These are phyloP conservation scores for Bostrychus sinensis DNA, from an alignment of 2,113 vertebrate species.

Conservation along the genomic window DNA sequence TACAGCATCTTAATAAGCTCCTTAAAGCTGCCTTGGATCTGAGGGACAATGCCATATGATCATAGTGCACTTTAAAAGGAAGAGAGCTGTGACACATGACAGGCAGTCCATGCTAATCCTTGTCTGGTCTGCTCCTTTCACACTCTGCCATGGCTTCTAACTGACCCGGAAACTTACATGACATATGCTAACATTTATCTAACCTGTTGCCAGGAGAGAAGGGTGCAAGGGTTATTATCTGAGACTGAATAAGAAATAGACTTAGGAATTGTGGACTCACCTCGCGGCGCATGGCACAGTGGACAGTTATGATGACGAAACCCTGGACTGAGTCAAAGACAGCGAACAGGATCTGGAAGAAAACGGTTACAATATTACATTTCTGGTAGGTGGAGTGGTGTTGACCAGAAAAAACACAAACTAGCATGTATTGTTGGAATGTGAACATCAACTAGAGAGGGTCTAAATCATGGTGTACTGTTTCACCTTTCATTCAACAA, in stretches of 20 bases:
- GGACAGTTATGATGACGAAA: slow-evolving; percentile 96
- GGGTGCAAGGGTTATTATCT: neutral
- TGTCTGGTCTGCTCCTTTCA: slow-evolving; percentile 43
- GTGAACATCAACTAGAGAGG: no score
- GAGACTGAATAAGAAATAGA: slow-evolving; percentile 5
- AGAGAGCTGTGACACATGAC: slow-evolving; percentile 32
- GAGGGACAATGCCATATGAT: slow-evolving; percentile 62
- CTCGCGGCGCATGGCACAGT: slow-evolving; percentile 97
- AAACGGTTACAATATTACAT: neutral
- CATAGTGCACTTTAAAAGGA: slow-evolving; percentile 57
- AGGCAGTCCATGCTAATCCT: slow-evolving; percentile 55
- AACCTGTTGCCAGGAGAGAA: slow-evolving; percentile 16
- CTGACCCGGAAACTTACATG: slow-evolving; percentile 51
- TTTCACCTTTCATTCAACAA: no score
- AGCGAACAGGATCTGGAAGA: slow-evolving; percentile 90
- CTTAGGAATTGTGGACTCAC: slow-evolving; percentile 70
- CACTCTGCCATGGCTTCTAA: slow-evolving; percentile 33
- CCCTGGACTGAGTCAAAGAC: slow-evolving; percentile 97
- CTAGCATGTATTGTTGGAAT: neutral
- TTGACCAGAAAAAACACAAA: neutral
- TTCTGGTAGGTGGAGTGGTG: no score
- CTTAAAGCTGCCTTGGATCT: slow-evolving; percentile 68
- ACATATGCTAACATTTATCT: slow-evolving; percentile 42
- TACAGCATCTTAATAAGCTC: slow-evolving; percentile 67
- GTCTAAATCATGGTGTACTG: no score